Evolutionary conservation across 2,888 invertebrate species (phyloP), one percentile per base, ranked within the genome.

Genomic region (Drosophila greeni): DNA sequence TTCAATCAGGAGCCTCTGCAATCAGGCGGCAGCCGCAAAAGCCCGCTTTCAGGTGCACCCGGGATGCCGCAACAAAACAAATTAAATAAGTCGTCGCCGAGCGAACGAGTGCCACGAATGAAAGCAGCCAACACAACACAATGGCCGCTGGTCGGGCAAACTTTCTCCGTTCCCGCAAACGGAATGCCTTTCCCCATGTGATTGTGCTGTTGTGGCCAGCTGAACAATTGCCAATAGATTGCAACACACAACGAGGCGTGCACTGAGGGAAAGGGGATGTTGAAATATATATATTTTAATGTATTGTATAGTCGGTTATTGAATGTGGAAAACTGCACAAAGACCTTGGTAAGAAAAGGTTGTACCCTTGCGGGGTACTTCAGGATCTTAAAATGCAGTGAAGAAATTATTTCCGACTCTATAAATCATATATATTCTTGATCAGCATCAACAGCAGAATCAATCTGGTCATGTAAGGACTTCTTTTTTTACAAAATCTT

Each of bases 221-320:
- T n/a, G 36, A 65, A 62, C 66, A 62, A 62, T 62, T 65, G 66
- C 36, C 62, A 65, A 65, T 65, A 42, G 62, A 65, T 65, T 62
- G 66, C 40, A 37, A 52, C 65, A 42, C 16, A 65, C 52, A 31
- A 47, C 20, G 9, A 31, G 52, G n/a, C 9, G 1, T 26, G 2
- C 34, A 51, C 39, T 5, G 4, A 5, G 23, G 11, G 14, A 43
- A 58, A 40, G 12, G 0, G 23, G 9, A n/a, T 5, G 42, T 2
- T 5, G 0, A 5, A 14, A 29, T 33, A 18, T 18, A 18, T 18
- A 5, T 16, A 36, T 9, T 36, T 16, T 4, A 16, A 36, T 9
- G 9, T 16, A 36, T 5, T 5, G 2, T 8, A 7, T 2, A 8
- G 34, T 3, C 3, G 8, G n/a, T 2, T n/a, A 5, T 16, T 16